phyloP scores from a whole-genome alignment of 1,140 invertebrate species.

The Fragariocoptes setiger region DNA sequence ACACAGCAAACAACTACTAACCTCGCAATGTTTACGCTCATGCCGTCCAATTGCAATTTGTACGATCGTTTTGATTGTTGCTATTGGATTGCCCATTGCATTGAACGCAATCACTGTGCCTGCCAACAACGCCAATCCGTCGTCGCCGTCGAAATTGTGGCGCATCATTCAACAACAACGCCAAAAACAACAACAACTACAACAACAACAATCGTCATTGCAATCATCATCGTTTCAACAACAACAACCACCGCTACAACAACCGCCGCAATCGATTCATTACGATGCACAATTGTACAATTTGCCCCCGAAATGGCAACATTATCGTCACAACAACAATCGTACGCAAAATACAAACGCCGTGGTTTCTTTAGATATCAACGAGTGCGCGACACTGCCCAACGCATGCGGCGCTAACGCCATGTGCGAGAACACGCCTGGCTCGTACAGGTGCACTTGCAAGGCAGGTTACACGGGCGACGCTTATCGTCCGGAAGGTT shows the following conservation, averaged over 20 bases:
- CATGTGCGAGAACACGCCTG: slow-evolving; percentile 36
- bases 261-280: no score
- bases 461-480: slow-evolving; percentile 42
- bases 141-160: not conserved
- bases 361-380: slow-evolving; percentile 19
- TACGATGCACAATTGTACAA: no score
- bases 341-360: no score
- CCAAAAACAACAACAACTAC: not conserved
- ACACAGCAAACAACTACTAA: not conserved
- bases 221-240: not conserved
- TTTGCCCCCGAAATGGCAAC: no score
- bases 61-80: not conserved
- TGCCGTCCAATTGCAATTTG: no score
- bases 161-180: not conserved
- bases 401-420: slow-evolving; percentile 11
- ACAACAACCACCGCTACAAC: not conserved
- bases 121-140: not conserved
- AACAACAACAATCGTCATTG: not conserved
- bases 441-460: slow-evolving; percentile 45
- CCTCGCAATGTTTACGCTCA: not conserved
- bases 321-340: no score
- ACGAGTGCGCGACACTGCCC: slow-evolving; percentile 23
- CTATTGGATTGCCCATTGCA: not conserved
- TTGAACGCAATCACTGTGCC: not conserved
- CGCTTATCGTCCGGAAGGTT: slow-evolving; percentile 12